Conservation (phyloP, 2,113 vertebrate genomes). For the Helogale parvula region DNA sequence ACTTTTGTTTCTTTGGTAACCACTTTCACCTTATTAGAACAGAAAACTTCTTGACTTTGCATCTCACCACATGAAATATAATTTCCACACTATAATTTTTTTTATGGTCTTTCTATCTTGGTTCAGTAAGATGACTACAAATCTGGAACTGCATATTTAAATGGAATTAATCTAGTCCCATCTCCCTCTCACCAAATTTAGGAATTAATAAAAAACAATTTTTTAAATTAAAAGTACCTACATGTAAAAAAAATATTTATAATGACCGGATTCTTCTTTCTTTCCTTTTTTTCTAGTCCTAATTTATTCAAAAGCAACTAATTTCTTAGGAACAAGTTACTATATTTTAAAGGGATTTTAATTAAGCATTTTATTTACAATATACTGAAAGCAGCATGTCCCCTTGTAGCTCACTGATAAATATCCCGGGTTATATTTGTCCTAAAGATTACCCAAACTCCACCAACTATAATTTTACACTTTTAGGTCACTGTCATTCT, state of each 20-base stretch:
- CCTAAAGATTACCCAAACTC: conserved; percentile 29
- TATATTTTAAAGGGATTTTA: conserved; percentile 41
- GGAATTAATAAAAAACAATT: conserved; percentile 47
- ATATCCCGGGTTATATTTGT: not conserved
- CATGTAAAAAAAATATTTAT: not conserved
- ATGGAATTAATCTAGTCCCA: conserved; percentile 15
- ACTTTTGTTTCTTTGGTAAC: conserved; percentile 69
- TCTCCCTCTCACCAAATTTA: conserved; percentile 35
- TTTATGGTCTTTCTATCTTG: conserved; percentile 35
- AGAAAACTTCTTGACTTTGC: conserved; percentile 59
- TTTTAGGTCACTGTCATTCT: conserved; percentile 51
- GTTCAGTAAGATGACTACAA: conserved; percentile 60
- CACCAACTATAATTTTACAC: conserved; percentile 48
- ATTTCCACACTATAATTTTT: conserved; percentile 54
- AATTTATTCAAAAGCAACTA: conserved; percentile 56
- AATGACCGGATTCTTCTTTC: not conserved
- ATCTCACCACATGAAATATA: conserved; percentile 54
- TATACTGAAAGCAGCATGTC: conserved; percentile 15
- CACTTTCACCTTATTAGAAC: conserved; percentile 57
- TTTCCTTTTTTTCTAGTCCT: not conserved
- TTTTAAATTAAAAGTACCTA: not conserved
- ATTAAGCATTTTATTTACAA: conserved; percentile 44
- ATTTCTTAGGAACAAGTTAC: conserved; percentile 1
- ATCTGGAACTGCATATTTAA: conserved; percentile 19
- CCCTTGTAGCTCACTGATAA: conserved; percentile 26